Evolutionary conservation across 1,140 invertebrate species (phyloP).

Genomic region (Euschistus heros): DNA sequence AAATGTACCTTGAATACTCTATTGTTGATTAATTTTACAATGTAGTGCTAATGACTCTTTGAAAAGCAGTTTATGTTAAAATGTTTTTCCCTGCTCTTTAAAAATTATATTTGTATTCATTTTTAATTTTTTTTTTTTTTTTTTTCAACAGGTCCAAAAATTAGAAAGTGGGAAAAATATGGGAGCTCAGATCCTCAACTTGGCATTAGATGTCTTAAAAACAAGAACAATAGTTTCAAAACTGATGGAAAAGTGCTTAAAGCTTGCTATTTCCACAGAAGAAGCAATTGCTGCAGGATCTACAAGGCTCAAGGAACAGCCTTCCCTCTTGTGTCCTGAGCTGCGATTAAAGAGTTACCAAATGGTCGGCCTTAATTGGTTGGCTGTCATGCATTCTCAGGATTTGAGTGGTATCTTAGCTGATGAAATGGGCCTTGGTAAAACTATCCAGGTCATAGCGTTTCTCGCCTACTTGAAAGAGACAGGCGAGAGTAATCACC

Average conservation of each 20-base stretch:
- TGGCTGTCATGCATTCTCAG: slow-evolving; percentile 78
- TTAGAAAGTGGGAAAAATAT: slow-evolving; percentile 50
- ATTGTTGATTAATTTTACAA: no score
- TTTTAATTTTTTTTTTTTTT: no score
- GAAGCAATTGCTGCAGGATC: slow-evolving; percentile 57
- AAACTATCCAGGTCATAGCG: slow-evolving; percentile 81
- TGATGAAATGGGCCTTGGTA: slow-evolving; percentile 83
- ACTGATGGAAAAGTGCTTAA: slow-evolving; percentile 65
- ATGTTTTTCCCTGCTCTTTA: no score
- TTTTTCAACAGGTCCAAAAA: slow-evolving; percentile 45
- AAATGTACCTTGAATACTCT: no score
- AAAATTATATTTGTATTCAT: no score
- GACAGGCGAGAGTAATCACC: slow-evolving; percentile 41
- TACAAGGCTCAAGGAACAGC: slow-evolving; percentile 52
- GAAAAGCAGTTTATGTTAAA: no score
- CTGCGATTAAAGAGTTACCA: slow-evolving; percentile 77
- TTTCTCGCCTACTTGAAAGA: slow-evolving; percentile 84
- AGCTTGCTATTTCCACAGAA: slow-evolving; percentile 56
- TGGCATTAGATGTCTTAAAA: slow-evolving; percentile 54
- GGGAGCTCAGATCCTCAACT: slow-evolving; percentile 58
- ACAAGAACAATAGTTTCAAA: slow-evolving; percentile 55
- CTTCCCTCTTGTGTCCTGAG: slow-evolving; percentile 45
- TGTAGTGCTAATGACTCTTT: no score
- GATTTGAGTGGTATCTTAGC: slow-evolving; percentile 90
- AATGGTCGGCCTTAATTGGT: slow-evolving; percentile 88